These are phyloP conservation scores for Notechis scutatus DNA, from an alignment of 2,113 vertebrate genomes.

Conservation along the genomic window DNA sequence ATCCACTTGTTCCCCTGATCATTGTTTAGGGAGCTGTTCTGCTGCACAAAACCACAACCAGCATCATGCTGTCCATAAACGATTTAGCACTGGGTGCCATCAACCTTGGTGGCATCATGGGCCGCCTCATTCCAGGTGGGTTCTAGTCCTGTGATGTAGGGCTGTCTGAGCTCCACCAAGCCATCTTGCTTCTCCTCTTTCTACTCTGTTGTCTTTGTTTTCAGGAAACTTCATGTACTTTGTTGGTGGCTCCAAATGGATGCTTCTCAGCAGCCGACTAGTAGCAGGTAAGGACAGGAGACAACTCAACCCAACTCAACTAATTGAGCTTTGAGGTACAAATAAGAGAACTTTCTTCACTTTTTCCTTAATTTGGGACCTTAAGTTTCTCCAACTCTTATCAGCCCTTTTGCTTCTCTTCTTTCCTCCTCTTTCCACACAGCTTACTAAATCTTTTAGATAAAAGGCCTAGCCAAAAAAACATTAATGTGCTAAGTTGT, in stretches of 20 bases:
- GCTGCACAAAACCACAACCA: neutral
- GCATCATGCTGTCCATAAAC: neutral
- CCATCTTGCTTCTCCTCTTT: neutral
- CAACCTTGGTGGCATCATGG: neutral
- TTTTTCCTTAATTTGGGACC: neutral
- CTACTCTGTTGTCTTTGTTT: neutral
- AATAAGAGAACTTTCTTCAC: neutral
- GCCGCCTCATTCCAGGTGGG: neutral
- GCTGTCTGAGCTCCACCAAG: neutral
- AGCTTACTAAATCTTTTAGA: neutral
- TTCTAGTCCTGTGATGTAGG: neutral
- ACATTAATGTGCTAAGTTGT: neutral
- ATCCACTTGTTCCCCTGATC: neutral
- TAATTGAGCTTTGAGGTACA: neutral
- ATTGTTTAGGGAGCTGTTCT: neutral
- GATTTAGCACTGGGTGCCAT: neutral
- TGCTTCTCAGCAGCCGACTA: conserved; percentile 77
- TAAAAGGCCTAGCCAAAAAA: neutral
- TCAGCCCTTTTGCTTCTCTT: neutral
- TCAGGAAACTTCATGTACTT: conserved; percentile 84
- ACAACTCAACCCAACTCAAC: neutral
- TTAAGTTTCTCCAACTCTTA: neutral
- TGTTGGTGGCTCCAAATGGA: conserved; percentile 79
- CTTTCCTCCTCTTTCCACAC: neutral
- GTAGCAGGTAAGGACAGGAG: conserved; percentile 71